Conservation (phyloP, 2,888 invertebrate genomes). For the Drosophila glabriapex region DNA sequence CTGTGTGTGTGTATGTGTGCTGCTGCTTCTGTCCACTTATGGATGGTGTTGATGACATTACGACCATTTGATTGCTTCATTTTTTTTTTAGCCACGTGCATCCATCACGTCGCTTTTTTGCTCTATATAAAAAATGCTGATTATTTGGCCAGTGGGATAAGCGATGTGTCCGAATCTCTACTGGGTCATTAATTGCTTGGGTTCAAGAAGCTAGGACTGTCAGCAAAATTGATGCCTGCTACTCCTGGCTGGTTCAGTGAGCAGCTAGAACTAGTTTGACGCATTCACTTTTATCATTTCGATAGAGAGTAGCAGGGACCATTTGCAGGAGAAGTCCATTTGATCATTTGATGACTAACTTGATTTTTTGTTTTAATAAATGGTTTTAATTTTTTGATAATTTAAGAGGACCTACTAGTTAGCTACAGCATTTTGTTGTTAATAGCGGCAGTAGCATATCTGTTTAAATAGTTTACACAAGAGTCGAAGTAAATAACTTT, state of each 20-base stretch:
- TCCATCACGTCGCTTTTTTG: constrained; percentile 50
- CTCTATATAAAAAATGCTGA: constrained; percentile 27
- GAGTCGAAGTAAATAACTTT: neutral
- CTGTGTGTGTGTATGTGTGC: constrained; percentile 25
- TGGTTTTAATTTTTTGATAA: neutral
- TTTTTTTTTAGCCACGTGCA: constrained; percentile 58
- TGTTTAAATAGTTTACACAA: neutral
- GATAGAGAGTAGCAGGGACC: neutral
- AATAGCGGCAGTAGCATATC: neutral
- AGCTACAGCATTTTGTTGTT: neutral
- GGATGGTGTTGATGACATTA: constrained; percentile 76
- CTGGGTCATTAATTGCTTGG: constrained; percentile 50
- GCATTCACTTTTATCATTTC: constrained; percentile 20
- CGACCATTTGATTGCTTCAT: constrained; percentile 74
- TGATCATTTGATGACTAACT: neutral
- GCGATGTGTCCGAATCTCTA: constrained; percentile 37
- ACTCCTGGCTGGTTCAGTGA: constrained; percentile 34
- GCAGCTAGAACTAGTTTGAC: constrained; percentile 9
- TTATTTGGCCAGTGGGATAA: constrained; percentile 32
- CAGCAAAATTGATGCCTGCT: constrained; percentile 36
- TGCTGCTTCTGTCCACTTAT: constrained; percentile 49
- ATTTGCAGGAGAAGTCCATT: neutral
- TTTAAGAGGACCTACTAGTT: neutral
- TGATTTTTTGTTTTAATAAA: neutral
- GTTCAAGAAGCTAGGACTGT: constrained; percentile 3